Base-by-base conservation (phyloP, 2,888 invertebrate genomes). In the Eretmocerus hayati region DNA sequence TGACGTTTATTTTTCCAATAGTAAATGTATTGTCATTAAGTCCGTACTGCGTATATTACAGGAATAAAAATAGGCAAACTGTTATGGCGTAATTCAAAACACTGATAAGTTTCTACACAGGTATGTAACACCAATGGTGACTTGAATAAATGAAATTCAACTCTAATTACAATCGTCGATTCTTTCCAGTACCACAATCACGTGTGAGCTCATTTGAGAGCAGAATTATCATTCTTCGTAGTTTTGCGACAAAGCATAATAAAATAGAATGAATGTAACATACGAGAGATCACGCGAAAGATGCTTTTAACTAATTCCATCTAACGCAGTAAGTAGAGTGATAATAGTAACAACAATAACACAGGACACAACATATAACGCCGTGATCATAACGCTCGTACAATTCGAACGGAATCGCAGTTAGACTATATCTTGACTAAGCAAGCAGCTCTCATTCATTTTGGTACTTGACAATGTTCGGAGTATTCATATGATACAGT, bases 361-460 rank as follows among this genome's bases (percentile, higher is more conserved):
- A 62, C 61, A 60, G 57, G 56, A 59, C 58, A 58, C 57, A 63
- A 63, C 58, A 60, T 58, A 55, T 53, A 59, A 58, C 55, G 56
- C 53, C 52, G 43, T 56, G 53, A 53, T 46, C 49, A 39, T 43
- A 46, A 50, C 48, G 35, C 43, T 42, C 35, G 30, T 44, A 49
- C 48, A 43, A 43, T 50, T 47, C 42, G 44, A 52, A 52, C 50
- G 43, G 50, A 54, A 52, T 41, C 50, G 56, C 51, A 45, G 45
- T 53, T 46, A 51, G 48, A 56, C 44, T 49, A 52, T 48, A 47
- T 35, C 52, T 62, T 61, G 59, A 60, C 63, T 67, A 65, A 68
- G 64, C 68, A 68, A 68, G 68, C 66, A 64, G 64, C 51, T 67
- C 62, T 65, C 64, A 65, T 66, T 69, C 66, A 67, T 69, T 69